Conservation (phyloP, 2,113 vertebrate genomes). For the Dasyornis broadbenti region DNA sequence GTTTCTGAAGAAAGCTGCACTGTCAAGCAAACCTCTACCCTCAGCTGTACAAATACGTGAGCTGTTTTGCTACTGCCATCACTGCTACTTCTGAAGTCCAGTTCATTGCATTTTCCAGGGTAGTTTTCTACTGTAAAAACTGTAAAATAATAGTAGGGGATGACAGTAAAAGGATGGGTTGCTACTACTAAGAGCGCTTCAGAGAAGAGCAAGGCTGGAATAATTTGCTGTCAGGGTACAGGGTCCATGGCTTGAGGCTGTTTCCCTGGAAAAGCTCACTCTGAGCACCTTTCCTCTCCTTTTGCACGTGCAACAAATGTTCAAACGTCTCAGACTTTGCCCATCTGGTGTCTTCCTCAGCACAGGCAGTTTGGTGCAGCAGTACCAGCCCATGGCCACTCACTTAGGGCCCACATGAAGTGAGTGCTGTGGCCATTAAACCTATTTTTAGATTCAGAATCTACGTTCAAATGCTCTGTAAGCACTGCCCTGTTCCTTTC, state of each 20-base stretch:
- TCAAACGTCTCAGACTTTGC: neutral
- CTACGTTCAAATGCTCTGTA: rapidly evolving
- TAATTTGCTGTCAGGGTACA: rapidly evolving
- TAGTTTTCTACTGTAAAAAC: neutral
- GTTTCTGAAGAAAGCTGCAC: neutral
- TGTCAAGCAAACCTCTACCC: neutral
- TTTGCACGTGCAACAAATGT: neutral
- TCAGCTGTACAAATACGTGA: rapidly evolving
- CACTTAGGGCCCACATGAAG: rapidly evolving
- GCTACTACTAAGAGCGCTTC: neutral
- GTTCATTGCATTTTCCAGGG: neutral
- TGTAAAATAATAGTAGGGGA: neutral
- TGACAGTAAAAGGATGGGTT: neutral
- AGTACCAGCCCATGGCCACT: rapidly evolving
- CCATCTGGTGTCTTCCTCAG: neutral
- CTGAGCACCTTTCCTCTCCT: neutral
- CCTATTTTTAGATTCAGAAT: too few species aligned
- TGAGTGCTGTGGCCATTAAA: neutral
- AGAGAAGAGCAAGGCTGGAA: neutral
- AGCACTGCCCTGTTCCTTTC: neutral
- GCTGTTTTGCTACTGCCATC: neutral
- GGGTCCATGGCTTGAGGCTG: rapidly evolving
- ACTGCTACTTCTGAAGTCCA: neutral
- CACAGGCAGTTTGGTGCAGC: neutral
- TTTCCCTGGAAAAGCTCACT: neutral